These are phyloP conservation scores for Lepidurus apus DNA, from an alignment of 1,140 invertebrate genomes.

Conservation along the genomic window DNA sequence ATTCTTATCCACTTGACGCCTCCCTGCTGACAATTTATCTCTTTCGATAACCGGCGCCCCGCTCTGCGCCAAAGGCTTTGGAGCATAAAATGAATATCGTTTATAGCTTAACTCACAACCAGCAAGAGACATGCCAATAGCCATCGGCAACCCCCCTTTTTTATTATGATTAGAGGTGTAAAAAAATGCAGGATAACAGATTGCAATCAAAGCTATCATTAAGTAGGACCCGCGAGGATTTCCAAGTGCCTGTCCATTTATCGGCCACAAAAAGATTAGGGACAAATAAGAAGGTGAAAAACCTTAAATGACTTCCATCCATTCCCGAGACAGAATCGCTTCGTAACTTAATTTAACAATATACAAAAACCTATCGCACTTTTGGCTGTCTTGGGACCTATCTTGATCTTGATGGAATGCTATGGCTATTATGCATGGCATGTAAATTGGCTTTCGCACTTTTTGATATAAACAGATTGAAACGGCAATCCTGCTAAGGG, in stretches of 20 bases:
- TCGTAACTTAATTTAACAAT: constrained; percentile 7
- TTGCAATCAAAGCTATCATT: constrained; percentile 22
- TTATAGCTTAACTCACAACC: constrained; percentile 19
- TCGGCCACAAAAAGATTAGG: background rate
- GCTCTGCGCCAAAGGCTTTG: constrained; percentile 1
- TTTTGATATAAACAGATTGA: background rate
- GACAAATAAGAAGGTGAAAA: background rate
- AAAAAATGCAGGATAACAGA: constrained; percentile 2
- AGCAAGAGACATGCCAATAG: background rate
- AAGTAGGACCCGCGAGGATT: background rate
- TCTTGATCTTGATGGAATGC: constrained; percentile 19
- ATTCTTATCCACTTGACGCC: constrained; percentile 18
- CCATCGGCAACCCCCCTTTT: background rate
- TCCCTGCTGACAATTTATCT: constrained; percentile 21
- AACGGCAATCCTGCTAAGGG: too few relatives aligned
- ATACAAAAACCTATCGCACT: background rate
- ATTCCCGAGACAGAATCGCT: constrained; percentile 12
- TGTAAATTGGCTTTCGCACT: background rate
- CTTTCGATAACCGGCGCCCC: constrained; percentile 20
- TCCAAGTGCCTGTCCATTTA: background rate
- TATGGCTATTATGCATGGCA: constrained; percentile 2
- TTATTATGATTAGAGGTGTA: constrained; percentile 20
- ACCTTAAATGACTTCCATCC: background rate
- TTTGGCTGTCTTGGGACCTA: background rate
- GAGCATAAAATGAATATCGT: constrained; percentile 22